phyloP scores from a whole-genome alignment of 2,888 invertebrate genomes.

The Sialis lutaria region DNA sequence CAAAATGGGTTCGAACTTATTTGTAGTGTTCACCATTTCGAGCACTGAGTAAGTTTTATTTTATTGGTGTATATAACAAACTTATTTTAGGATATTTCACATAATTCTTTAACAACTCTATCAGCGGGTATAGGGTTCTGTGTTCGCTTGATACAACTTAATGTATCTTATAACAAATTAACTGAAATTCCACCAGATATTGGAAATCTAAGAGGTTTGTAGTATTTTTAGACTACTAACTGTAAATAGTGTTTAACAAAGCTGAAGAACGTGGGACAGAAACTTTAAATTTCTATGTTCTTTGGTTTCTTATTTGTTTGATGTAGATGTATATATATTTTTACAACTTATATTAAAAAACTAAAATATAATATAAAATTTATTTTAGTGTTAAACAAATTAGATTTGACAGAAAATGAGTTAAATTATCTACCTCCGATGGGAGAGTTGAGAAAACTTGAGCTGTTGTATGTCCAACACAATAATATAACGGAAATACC shows the following conservation, averaged over 20 bases:
- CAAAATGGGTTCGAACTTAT: too few relatives aligned
- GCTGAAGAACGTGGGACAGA: not conserved
- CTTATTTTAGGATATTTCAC: slow-evolving; percentile 51
- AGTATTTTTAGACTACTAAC: slow-evolving; percentile 1
- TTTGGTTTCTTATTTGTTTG: not conserved
- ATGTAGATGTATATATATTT: not conserved
- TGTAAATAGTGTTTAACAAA: not conserved
- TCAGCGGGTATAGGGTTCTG: slow-evolving; percentile 73
- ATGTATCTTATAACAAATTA: slow-evolving; percentile 58
- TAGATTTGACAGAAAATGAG: slow-evolving; percentile 59
- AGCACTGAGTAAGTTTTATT: too few relatives aligned
- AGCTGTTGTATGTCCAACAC: slow-evolving; percentile 60
- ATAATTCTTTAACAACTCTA: slow-evolving; percentile 53
- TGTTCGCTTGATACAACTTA: slow-evolving; percentile 54
- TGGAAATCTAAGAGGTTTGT: slow-evolving; percentile 62
- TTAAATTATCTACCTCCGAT: slow-evolving; percentile 44
- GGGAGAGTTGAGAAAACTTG: slow-evolving; percentile 56
- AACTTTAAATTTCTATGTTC: not conserved
- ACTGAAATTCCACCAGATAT: slow-evolving; percentile 63
- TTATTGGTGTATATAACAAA: slow-evolving; percentile 3
- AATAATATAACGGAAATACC: slow-evolving; percentile 66
- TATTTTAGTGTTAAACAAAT: slow-evolving; percentile 41
- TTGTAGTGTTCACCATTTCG: too few relatives aligned
- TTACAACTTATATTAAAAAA: not conserved
- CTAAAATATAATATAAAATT: not conserved